Evolutionary conservation across 2,888 invertebrate genomes (phyloP).

Genomic region (Asteroscopus sphinx): DNA sequence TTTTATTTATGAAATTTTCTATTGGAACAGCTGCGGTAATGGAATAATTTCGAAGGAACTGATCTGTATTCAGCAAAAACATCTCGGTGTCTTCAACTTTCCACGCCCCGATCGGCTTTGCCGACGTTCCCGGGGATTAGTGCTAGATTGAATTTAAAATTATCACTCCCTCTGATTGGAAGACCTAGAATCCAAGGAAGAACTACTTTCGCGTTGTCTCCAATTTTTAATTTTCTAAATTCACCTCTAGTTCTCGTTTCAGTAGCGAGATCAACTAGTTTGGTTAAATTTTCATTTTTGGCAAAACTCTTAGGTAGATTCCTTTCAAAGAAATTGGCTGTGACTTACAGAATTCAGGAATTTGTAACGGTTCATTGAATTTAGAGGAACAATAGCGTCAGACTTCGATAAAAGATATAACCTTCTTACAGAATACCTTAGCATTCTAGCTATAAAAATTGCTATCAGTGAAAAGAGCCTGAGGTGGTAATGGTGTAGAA

Average conservation of each 20-base stretch:
- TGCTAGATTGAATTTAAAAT: constrained; percentile 75
- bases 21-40: constrained; percentile 77
- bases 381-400: constrained; percentile 67
- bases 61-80: constrained; percentile 83
- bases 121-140: constrained; percentile 69
- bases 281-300: constrained; percentile 15
- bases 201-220: constrained; percentile 4
- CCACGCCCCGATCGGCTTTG: constrained; percentile 67
- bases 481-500: constrained; percentile 45
- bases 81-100: constrained; percentile 72
- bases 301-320: constrained; percentile 38
- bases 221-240: constrained; percentile 23
- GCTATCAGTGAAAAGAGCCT: constrained; percentile 28
- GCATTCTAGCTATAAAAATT: constrained; percentile 17
- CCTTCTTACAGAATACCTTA: constrained; percentile 1
- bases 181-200: constrained; percentile 27
- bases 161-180: constrained; percentile 46
- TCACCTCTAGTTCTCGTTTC: constrained; percentile 3
- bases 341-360: constrained; percentile 68
- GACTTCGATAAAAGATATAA: constrained; percentile 43
- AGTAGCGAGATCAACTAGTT: constrained; percentile 18
- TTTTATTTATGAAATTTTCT: constrained; percentile 86
- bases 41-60: constrained; percentile 83
- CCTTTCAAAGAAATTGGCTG: constrained; percentile 68
- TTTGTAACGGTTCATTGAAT: constrained; percentile 69